Evolutionary conservation across 2,113 vertebrate species (phyloP).

Genomic region (Aphelocoma coerulescens): DNA sequence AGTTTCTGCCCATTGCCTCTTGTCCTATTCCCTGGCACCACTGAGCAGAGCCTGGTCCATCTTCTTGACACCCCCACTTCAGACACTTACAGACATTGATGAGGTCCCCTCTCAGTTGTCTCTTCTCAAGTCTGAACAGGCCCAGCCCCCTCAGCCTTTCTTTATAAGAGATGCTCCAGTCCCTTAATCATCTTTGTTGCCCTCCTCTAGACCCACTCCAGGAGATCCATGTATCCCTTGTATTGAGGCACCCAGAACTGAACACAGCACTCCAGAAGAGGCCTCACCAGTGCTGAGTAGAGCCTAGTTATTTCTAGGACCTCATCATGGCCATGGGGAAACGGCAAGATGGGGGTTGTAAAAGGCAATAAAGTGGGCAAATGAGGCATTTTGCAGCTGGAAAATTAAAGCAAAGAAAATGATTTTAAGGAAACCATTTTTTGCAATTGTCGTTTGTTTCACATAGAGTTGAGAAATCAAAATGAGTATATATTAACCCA

Average conservation of each 20-base stretch:
- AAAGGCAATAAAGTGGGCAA: not conserved
- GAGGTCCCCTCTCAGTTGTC: not conserved
- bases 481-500: not conserved
- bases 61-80: not conserved
- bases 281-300: not conserved
- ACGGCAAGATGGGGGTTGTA: not conserved
- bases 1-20: not conserved
- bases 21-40: not conserved
- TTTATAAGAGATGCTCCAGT: not conserved
- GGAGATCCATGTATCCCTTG: not conserved
- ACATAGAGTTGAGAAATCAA: not conserved
- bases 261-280: not conserved
- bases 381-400: not conserved
- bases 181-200: not conserved
- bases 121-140: not conserved
- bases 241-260: not conserved
- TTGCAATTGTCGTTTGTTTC: not conserved
- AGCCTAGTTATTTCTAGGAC: not conserved
- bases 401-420: not conserved
- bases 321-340: accelerated
- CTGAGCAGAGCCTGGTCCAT: not conserved
- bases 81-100: not conserved
- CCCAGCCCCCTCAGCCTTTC: not conserved
- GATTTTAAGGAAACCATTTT: not conserved
- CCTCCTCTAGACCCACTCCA: not conserved